Conservation (phyloP, 2,113 vertebrate genomes). For the Ptilonorhynchus violaceus region DNA sequence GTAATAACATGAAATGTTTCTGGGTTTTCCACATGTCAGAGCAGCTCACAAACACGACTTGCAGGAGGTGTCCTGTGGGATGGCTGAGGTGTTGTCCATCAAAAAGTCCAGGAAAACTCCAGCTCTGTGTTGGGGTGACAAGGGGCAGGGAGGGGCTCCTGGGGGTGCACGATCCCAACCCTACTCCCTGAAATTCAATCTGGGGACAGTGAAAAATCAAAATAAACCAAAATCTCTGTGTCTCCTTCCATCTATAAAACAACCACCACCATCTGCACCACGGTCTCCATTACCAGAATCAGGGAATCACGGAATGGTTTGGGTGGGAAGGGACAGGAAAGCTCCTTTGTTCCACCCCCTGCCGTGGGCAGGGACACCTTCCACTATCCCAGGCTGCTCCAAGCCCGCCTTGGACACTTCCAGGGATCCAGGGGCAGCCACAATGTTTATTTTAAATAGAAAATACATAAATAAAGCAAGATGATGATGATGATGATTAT, state of each 20-base stretch:
- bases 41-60: neutral
- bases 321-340: neutral
- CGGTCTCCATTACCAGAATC: too few relatives aligned
- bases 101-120: neutral
- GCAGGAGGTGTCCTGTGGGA: neutral
- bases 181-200: neutral
- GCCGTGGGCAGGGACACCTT: neutral
- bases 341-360: accelerated
- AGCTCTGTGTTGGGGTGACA: accelerated
- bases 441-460: neutral
- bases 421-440: neutral
- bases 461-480: too few relatives aligned
- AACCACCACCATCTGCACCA: neutral
- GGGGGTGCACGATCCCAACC: accelerated
- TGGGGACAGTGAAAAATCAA: neutral
- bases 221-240: neutral
- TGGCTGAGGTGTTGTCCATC: too few relatives aligned
- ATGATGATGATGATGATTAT: too few relatives aligned
- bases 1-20: neutral
- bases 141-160: neutral
- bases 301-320: neutral
- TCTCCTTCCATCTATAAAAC: neutral
- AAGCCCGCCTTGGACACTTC: neutral
- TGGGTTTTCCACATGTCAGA: neutral
- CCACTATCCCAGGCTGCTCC: neutral